Evolutionary conservation across 2,888 invertebrate genomes (phyloP).

Genomic region (Macroteleia sp.): DNA sequence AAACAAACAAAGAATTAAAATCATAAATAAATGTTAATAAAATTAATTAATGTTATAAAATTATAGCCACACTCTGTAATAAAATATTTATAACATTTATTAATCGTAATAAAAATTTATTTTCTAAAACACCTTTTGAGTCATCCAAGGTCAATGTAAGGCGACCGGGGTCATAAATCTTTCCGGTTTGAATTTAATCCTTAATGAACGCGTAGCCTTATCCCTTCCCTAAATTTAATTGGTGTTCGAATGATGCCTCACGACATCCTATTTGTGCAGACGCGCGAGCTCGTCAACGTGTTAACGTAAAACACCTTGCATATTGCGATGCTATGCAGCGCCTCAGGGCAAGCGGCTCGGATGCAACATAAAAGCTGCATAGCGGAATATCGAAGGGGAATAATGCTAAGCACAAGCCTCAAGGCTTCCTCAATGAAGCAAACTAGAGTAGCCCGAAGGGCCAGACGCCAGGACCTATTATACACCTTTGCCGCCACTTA

Average conservation of each 20-base stretch:
- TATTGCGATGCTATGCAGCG: conserved; percentile 36
- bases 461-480: conserved; percentile 76
- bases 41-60: too few relatives aligned
- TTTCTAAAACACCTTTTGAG: too few relatives aligned
- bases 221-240: conserved; percentile 13
- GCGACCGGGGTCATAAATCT: conserved; percentile 14
- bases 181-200: conserved; percentile 11
- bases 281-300: conserved; percentile 53
- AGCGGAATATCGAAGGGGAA: conserved; percentile 41
- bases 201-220: conserved; percentile 11
- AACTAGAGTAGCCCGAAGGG: conserved; percentile 78
- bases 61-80: too few relatives aligned
- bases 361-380: conserved; percentile 43
- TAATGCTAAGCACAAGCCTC: conserved; percentile 36
- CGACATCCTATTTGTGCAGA: conserved; percentile 56
- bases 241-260: conserved; percentile 25
- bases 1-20: too few relatives aligned
- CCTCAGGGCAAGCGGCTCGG: conserved; percentile 50
- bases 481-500: conserved; percentile 78
- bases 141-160: background rate
- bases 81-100: too few relatives aligned
- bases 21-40: too few relatives aligned
- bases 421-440: conserved; percentile 67
- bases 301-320: conserved; percentile 55
- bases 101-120: too few relatives aligned